phyloP scores from a whole-genome alignment of 2,888 invertebrate genomes.

The Synanthedon andrenaeformis region DNA sequence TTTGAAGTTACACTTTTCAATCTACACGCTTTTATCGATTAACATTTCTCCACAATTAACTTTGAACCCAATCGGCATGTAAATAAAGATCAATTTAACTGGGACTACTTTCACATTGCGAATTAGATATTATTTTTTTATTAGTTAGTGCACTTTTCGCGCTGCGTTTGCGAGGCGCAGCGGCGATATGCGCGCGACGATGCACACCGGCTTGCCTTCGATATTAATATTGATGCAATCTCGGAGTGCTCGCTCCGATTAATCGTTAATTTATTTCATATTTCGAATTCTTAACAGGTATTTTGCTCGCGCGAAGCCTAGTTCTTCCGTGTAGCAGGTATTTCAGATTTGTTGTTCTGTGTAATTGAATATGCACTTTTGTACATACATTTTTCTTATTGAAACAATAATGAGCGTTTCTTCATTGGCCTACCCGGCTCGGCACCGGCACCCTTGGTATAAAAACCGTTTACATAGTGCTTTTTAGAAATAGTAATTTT shows the following conservation, averaged over 20 bases:
- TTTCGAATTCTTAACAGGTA: slow-evolving; percentile 27
- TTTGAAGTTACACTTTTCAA: neutral
- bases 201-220: slow-evolving; percentile 30
- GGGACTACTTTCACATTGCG: slow-evolving; percentile 15
- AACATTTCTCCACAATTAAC: neutral
- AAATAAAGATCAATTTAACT: neutral
- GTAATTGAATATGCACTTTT: neutral
- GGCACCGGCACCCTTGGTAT: too few species aligned
- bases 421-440: too few species aligned
- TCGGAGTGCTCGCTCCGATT: slow-evolving; percentile 55
- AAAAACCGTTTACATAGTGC: too few species aligned
- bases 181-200: slow-evolving; percentile 38
- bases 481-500: too few species aligned
- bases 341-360: neutral
- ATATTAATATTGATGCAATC: slow-evolving; percentile 64
- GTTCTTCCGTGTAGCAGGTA: neutral
- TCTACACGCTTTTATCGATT: neutral
- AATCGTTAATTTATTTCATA: slow-evolving; percentile 46
- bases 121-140: slow-evolving; percentile 1
- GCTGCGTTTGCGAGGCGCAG: slow-evolving; percentile 53
- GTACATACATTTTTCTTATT: too few species aligned
- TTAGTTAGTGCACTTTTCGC: slow-evolving; percentile 17
- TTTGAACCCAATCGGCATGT: neutral
- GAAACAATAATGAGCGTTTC: too few species aligned
- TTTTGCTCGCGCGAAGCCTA: slow-evolving; percentile 5